Evolutionary conservation across 1,140 invertebrate genomes (phyloP).

Genomic region (Schlechtendalia chinensis): DNA sequence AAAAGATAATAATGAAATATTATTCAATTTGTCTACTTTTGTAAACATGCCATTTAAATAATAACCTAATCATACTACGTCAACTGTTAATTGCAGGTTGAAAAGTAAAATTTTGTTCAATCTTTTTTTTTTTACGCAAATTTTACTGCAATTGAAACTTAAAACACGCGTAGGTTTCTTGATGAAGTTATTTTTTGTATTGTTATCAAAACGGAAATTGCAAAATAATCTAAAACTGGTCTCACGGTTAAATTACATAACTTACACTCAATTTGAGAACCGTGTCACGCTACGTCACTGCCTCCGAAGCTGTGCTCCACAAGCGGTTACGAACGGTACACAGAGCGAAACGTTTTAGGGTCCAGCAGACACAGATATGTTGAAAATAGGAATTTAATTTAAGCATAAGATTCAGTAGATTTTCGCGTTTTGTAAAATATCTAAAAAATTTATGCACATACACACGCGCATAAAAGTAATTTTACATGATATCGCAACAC

Average conservation of each 20-base stretch:
- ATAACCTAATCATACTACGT: no score
- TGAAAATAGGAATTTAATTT: constrained; percentile 13
- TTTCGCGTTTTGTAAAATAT: neutral
- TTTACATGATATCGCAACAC: neutral
- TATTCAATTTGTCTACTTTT: no score
- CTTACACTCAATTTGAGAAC: neutral
- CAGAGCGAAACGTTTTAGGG: constrained; percentile 10
- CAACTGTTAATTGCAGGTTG: no score
- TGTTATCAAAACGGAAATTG: constrained; percentile 32
- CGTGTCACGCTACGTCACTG: neutral
- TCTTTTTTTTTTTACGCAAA: neutral
- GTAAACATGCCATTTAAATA: no score
- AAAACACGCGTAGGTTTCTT: neutral
- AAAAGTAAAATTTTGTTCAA: neutral
- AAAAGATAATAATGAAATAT: no score
- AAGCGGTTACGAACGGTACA: neutral
- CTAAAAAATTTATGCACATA: neutral
- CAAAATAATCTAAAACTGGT: constrained; percentile 33
- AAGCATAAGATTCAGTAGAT: neutral
- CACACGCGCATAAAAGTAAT: neutral
- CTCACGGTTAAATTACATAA: constrained; percentile 23
- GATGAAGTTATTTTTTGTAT: constrained; percentile 1
- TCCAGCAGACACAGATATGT: neutral
- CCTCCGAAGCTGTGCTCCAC: neutral
- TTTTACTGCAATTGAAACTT: neutral